Conservation (phyloP, 2,888 invertebrate species). For the Tetragonula carbonaria region DNA sequence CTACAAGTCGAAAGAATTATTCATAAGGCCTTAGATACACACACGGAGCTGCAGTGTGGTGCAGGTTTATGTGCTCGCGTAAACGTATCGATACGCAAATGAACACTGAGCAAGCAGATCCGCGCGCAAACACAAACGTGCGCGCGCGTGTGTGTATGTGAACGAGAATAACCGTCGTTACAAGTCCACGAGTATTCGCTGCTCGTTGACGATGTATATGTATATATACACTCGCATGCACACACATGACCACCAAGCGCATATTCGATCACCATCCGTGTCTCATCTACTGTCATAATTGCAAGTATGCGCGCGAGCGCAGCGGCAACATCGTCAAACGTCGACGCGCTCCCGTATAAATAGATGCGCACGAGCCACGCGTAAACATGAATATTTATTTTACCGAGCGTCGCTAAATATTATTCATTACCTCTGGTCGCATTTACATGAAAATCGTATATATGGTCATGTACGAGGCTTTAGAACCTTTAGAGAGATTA, state of each 20-base stretch:
- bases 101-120: slow-evolving; percentile 30
- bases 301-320: slow-evolving; percentile 17
- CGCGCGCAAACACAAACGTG: neutral
- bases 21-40: slow-evolving; percentile 18
- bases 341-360: slow-evolving; percentile 10
- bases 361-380: slow-evolving; percentile 36
- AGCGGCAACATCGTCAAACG: neutral
- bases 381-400: slow-evolving; percentile 73
- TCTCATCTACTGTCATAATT: slow-evolving; percentile 35
- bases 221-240: no score
- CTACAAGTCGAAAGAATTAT: slow-evolving; percentile 28
- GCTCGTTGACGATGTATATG: neutral
- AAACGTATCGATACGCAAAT: slow-evolving; percentile 48
- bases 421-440: slow-evolving; percentile 69
- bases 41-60: neutral
- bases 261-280: neutral
- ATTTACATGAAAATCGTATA: slow-evolving; percentile 58
- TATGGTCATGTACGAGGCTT: slow-evolving; percentile 8
- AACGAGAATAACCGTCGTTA: neutral
- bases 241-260: neutral
- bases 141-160: neutral
- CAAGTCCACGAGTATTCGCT: neutral
- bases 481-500: slow-evolving; percentile 24
- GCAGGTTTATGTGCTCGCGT: neutral
- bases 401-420: slow-evolving; percentile 67